These are phyloP conservation scores for Vanacampus margaritifer DNA, from an alignment of 2,113 vertebrate genomes.

Conservation along the genomic window DNA sequence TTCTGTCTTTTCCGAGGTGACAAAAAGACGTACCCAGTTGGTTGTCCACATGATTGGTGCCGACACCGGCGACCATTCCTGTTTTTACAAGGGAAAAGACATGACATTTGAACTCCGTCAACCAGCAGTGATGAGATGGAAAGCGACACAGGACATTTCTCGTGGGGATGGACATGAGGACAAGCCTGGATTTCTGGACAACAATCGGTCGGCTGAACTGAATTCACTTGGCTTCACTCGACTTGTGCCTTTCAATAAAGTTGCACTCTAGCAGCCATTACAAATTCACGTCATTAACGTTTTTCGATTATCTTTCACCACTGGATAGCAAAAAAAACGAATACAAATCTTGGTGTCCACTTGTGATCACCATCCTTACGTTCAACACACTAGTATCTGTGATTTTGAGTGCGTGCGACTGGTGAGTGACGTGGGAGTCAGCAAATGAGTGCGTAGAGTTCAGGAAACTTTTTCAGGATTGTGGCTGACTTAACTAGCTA, in stretches of 20 bases:
- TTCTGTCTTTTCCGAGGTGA: too few relatives aligned
- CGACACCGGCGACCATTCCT: constrained; percentile 38
- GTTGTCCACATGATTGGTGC: constrained; percentile 83
- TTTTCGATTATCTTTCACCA: neutral
- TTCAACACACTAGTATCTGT: too few relatives aligned
- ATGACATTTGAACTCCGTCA: constrained; percentile 16
- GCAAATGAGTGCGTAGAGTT: too few relatives aligned
- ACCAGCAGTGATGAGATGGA: neutral
- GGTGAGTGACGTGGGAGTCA: too few relatives aligned
- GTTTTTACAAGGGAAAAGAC: constrained; percentile 32
- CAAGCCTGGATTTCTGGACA: neutral
- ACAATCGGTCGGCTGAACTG: neutral
- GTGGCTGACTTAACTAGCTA: too few relatives aligned
- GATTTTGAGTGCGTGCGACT: too few relatives aligned
- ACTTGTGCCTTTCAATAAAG: neutral
- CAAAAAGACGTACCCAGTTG: constrained; percentile 75
- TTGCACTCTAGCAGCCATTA: neutral
- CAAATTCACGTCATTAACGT: too few relatives aligned
- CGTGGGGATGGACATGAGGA: too few relatives aligned
- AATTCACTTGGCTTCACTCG: neutral
- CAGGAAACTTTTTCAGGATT: too few relatives aligned
- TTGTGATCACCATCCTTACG: too few relatives aligned
- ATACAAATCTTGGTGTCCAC: too few relatives aligned
- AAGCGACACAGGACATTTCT: neutral
- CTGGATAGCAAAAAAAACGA: neutral